Conservation (phyloP, 2,113 vertebrate species). For the Podocnemis expansa region DNA sequence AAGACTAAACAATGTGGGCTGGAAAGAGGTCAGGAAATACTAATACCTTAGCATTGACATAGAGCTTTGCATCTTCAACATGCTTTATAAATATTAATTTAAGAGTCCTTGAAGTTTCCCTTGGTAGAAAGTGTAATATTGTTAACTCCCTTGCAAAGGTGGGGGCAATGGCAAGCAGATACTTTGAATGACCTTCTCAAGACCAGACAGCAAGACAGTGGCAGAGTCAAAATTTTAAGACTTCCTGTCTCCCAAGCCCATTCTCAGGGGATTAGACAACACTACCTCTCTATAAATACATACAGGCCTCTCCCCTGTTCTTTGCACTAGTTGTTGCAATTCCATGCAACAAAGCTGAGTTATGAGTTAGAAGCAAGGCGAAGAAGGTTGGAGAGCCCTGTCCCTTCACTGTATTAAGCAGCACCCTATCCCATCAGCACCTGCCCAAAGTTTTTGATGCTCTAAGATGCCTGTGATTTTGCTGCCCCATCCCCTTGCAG, state of each 20-base stretch:
- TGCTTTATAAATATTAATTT: neutral
- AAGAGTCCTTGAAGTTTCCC: neutral
- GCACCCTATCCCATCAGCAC: no score
- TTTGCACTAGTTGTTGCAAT: neutral
- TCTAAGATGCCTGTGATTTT: no score
- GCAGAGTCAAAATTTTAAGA: neutral
- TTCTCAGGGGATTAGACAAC: neutral
- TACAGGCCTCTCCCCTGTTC: neutral
- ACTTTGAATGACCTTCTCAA: rapidly evolving
- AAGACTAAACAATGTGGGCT: neutral
- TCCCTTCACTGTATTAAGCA: rapidly evolving
- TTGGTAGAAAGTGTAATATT: neutral
- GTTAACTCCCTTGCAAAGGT: neutral
- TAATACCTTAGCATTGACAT: neutral
- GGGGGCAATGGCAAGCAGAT: neutral
- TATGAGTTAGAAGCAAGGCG: neutral
- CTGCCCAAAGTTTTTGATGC: no score
- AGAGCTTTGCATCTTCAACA: neutral
- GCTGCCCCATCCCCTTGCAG: no score
- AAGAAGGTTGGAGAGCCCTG: neutral
- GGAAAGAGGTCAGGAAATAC: constrained; percentile 6
- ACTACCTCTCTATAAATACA: neutral
- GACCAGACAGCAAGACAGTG: neutral
- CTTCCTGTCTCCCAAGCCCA: neutral
- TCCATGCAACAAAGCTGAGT: neutral